These are phyloP conservation scores for Lepilemur septentrionalis DNA, from an alignment of 2,797 vertebrate species.

Conservation along the genomic window DNA sequence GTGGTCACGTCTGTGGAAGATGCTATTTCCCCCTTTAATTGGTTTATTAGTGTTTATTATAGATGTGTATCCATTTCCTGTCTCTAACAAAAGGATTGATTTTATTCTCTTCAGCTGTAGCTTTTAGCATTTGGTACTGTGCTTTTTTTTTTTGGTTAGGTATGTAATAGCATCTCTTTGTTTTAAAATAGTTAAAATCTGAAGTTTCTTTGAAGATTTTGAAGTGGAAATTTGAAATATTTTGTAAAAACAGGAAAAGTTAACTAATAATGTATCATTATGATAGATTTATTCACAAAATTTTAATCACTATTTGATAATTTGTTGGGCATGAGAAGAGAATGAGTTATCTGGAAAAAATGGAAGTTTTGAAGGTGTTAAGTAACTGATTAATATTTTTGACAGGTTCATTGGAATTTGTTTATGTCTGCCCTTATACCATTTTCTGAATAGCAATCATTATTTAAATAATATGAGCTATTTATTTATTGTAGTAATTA, in stretches of 20 bases:
- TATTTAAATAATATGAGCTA: conserved; percentile 15
- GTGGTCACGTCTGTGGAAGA: not conserved
- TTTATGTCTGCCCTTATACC: not conserved
- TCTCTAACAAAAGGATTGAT: not conserved
- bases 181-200: not conserved
- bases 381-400: not conserved
- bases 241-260: not conserved
- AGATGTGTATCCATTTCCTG: not conserved
- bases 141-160: not conserved
- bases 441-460: not conserved
- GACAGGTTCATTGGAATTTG: not conserved
- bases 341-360: not conserved
- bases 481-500: not conserved
- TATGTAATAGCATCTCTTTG: not conserved
- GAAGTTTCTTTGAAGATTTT: not conserved
- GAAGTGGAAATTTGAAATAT: not conserved
- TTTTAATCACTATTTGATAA: not conserved
- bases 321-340: not conserved
- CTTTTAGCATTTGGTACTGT: not conserved
- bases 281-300: not conserved
- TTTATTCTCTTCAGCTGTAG: conserved; percentile 2
- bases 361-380: not conserved
- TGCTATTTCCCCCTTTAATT: not conserved
- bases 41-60: not conserved
- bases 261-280: not conserved